These are phyloP conservation scores for Scolopax bukidnonensis DNA, from an alignment of 2,797 vertebrate species.

Conservation along the genomic window DNA sequence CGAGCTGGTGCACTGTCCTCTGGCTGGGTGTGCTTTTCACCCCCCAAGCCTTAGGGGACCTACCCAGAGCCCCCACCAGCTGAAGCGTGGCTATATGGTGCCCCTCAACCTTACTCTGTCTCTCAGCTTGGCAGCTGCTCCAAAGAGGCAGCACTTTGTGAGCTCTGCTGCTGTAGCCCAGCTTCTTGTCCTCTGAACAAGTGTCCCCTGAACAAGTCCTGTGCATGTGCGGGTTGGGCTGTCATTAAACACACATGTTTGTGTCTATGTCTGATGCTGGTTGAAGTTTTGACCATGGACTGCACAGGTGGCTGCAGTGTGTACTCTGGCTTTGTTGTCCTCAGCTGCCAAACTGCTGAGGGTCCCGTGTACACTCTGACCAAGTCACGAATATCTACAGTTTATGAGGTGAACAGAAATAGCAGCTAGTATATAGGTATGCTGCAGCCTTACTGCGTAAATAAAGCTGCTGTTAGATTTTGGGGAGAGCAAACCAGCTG, in stretches of 20 bases:
- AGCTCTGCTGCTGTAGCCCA: background rate
- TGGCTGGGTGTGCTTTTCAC: background rate
- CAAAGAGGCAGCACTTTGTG: background rate
- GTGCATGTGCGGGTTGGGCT: accelerated
- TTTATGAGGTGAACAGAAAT: background rate
- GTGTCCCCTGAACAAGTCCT: background rate
- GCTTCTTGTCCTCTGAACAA: background rate
- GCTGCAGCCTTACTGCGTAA: background rate
- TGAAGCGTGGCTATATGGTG: accelerated
- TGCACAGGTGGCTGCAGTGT: background rate
- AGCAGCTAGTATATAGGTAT: background rate
- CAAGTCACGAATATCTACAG: background rate
- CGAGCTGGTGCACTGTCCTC: background rate
- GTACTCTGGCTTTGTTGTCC: background rate
- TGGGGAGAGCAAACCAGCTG: background rate
- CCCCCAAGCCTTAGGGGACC: accelerated
- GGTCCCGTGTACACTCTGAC: background rate
- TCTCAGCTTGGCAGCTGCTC: background rate
- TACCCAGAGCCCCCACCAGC: background rate
- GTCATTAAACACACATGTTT: background rate
- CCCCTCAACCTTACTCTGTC: accelerated
- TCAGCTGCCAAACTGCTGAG: background rate
- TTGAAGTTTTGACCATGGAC: background rate
- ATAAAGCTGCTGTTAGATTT: background rate
- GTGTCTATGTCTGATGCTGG: background rate